Evolutionary conservation across 2,888 invertebrate genomes (phyloP), one percentile per base, ranked within the genome.

Genomic region (Malthinus flaveolus): DNA sequence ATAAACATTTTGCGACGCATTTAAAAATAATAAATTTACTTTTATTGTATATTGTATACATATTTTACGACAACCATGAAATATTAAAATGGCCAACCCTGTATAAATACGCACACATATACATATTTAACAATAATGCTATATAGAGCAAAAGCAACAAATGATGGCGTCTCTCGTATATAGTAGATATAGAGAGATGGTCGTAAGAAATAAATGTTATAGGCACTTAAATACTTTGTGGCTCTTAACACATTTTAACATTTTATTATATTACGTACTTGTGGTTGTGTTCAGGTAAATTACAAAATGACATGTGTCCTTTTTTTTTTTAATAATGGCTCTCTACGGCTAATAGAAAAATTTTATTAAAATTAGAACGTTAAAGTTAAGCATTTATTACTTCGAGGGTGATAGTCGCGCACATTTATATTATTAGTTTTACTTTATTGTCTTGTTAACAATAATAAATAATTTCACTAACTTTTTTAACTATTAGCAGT

Each of bases 161-260:
- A 35, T 53, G 49, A 42, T 49, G 42, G 42, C 37, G 13, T 23
- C 23, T 23, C 23, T 23, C 23, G 23, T 5, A 23, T 23, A 23
- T 23, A 23, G 23, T 23, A 23, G 23, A 5, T 23, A 39, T 45
- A 51, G 12, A 49, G 46, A 49, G 62, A 65, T 59, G 63, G 65
- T 60, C 54, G 62, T 62, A 63, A 62, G 63, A 63, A 66, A 58
- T 63, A 53, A 63, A 61, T 49, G 66, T 68, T 68, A 68, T 64
- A 64, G 64, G 64, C 65, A 64, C 65, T 68, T 64, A 68, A 68
- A 66, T 66, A 68, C 66, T 66, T 68, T 68, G 68, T 68, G 68
- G 66, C 62, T 66, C 65, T 68, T 68, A 68, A 68, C 64, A 64
- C 61, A 50, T 45, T 56, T 36, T 44, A 50, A 35, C 42, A 23